Evolutionary conservation across 2,888 invertebrate species (phyloP), one percentile per base, ranked within the genome.

Genomic region (Antheraea assamensis): DNA sequence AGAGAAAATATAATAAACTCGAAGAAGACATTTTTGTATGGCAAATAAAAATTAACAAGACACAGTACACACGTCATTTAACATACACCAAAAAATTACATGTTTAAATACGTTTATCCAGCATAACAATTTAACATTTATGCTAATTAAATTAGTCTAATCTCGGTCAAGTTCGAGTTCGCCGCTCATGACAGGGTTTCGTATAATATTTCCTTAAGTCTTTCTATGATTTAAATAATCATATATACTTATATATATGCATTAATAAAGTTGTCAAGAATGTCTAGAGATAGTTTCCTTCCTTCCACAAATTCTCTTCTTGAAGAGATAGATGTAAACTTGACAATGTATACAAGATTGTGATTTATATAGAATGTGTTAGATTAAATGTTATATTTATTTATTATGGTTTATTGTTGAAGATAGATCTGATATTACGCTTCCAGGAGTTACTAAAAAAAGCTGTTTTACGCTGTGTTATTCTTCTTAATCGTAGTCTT

Each of bases 31-130:
- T 73, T 78, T 82, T 85, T 85, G 85, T 84, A 85, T 86, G 75
- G 85, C 86, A 87, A 84, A 88, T 87, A 87, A 87, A 87, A 87
- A 79, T 85, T 85, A 85, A 87, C 83, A 86, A 86, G 86, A 84
- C 82, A 78, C 78, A 83, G 84, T 87, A 85, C 87, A 89, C 89
- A 87, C 87, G 88, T 89, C 88, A 90, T 88, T 89, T 88, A 89
- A 87, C 85, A 81, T 82, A 86, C 83, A 88, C 84, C 81, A 88
- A 88, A 88, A 89, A 88, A 84, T 80, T 86, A 88, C 88, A 88
- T 84, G 85, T 85, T 81, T 81, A 84, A 87, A 85, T 88, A 85
- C 85, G 84, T 85, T 87, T 85, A 88, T 84, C 84, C 86, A 86
- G 86, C 86, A 86, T 87, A 87, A 85, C 83, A 88, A 86, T 84